Conservation (phyloP, 53 echinoderm and acorn worm genomes). For the Paelopatides confundens region DNA sequence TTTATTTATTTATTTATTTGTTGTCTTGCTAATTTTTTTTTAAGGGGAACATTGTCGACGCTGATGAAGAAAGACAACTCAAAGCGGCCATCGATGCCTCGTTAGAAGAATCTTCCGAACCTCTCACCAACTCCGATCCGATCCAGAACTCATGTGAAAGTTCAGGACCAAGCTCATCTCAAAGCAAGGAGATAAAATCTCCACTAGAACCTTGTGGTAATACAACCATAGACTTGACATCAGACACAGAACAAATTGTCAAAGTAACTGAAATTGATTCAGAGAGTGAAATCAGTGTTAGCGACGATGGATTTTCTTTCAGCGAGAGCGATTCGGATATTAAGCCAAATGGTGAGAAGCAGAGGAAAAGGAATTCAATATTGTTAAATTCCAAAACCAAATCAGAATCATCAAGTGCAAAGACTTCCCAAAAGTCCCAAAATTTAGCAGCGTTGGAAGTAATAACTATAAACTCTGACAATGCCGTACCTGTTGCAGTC, state of each 20-base stretch:
- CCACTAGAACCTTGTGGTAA: background rate
- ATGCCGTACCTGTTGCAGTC: background rate
- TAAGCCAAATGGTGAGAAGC: background rate
- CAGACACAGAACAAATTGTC: slow-evolving; percentile 10
- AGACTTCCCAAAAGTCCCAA: background rate
- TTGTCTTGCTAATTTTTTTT: too few relatives aligned
- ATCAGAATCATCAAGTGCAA: background rate
- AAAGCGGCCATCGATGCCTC: slow-evolving; percentile 98
- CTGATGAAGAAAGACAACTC: slow-evolving; percentile 91
- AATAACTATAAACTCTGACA: background rate
- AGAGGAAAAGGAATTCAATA: background rate
- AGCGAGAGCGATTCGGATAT: slow-evolving; percentile 29
- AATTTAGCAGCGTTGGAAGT: background rate
- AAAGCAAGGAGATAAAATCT: background rate
- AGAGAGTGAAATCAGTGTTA: slow-evolving; percentile 13
- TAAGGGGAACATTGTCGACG: slow-evolving; percentile 87
- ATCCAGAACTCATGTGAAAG: background rate
- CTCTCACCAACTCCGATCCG: slow-evolving; percentile 11
- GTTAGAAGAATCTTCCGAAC: slow-evolving; percentile 71
- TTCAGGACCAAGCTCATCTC: background rate
- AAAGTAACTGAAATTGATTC: slow-evolving; percentile 11
- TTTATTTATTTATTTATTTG: too few relatives aligned
- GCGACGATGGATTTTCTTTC: slow-evolving; percentile 40
- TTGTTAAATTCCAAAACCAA: too few relatives aligned
- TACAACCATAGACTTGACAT: slow-evolving; percentile 17